Conservation (phyloP, 2,888 invertebrate genomes). For the Netelia inedita region DNA sequence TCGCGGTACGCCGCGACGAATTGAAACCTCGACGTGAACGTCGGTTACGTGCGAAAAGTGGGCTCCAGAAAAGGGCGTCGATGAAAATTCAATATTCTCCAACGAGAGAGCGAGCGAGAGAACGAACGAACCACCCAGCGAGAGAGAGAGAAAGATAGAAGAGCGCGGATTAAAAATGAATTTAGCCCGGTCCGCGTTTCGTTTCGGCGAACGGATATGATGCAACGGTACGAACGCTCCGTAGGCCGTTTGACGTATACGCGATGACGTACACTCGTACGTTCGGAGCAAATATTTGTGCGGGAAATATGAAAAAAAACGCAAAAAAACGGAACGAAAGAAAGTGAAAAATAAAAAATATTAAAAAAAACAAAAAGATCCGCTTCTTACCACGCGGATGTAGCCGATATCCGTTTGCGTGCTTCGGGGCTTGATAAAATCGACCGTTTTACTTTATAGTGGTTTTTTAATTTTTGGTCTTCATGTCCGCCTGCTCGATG, state of each 20-base stretch:
- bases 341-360: no score
- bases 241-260: background rate
- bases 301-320: slow-evolving; percentile 23
- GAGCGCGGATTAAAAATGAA: slow-evolving; percentile 55
- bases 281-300: slow-evolving; percentile 34
- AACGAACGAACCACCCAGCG: slow-evolving; percentile 14
- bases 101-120: slow-evolving; percentile 15
- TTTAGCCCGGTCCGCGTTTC: slow-evolving; percentile 40
- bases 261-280: slow-evolving; percentile 1
- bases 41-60: slow-evolving; percentile 9
- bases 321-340: background rate
- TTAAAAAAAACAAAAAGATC: no score
- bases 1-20: background rate
- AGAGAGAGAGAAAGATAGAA: background rate
- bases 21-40: slow-evolving; percentile 19
- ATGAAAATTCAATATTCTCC: slow-evolving; percentile 56
- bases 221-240: background rate
- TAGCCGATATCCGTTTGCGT: background rate
- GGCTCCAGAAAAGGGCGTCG: background rate
- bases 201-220: slow-evolving; percentile 1
- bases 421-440: slow-evolving; percentile 21
- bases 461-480: background rate
- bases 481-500: background rate
- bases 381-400: background rate
- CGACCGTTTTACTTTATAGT: slow-evolving; percentile 29